A percentile compares a stretch with the other conserved stretches of the same genome.
Evolutionary conservation across 1,140 invertebrate species (phyloP).

Genomic region (Anastrepha obliqua): DNA sequence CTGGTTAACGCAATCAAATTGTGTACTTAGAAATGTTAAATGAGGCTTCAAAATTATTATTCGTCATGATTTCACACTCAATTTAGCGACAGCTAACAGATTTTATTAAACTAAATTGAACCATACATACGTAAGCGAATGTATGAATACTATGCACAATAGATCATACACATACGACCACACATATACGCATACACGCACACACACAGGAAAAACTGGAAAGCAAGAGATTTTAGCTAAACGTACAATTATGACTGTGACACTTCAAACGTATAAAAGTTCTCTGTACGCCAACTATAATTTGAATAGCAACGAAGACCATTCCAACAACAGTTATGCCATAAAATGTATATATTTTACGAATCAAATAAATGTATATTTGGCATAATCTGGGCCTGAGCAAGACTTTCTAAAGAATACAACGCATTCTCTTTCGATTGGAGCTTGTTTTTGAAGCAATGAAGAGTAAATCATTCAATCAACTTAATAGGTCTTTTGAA

Average conservation of each 20-base stretch:
- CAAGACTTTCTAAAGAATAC: not conserved
- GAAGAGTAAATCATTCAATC: constrained; percentile 43
- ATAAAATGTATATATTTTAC: not conserved
- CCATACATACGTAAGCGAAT: not conserved
- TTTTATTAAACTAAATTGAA: constrained; percentile 51
- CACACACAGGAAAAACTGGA: not conserved
- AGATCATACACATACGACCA: too few relatives aligned
- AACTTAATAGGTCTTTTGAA: constrained; percentile 45
- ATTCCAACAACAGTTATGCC: not conserved
- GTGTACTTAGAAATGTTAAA: not conserved
- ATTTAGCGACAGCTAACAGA: constrained; percentile 35
- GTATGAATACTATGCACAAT: not conserved
- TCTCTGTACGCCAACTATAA: too few relatives aligned
- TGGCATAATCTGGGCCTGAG: not conserved
- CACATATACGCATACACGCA: not conserved
- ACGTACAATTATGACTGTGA: too few relatives aligned
- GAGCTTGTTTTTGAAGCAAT: constrained; percentile 3
- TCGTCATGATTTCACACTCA: constrained; percentile 49
- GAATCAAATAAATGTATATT: not conserved
- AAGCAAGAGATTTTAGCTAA: too few relatives aligned
- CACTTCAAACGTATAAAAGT: too few relatives aligned
- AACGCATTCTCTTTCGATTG: constrained; percentile 14
- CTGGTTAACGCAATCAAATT: constrained; percentile 5
- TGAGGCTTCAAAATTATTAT: not conserved
- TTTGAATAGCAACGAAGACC: too few relatives aligned